Conservation (phyloP, 1,140 invertebrate species). For the roundworm (Caenorhabditis elegans) region DNA sequence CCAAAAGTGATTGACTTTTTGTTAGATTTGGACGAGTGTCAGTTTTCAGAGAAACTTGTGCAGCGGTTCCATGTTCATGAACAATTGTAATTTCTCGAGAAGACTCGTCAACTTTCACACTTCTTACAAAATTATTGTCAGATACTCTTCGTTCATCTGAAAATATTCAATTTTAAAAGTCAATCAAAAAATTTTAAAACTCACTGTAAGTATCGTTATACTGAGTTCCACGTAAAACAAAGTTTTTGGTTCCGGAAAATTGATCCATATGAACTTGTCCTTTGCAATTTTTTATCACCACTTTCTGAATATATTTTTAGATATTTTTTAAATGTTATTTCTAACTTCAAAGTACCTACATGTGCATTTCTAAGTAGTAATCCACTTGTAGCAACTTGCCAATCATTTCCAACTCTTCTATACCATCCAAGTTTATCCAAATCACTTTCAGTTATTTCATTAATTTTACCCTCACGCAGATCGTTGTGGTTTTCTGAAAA, state of each 20-base stretch:
- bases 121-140: neutral
- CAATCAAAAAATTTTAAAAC: neutral
- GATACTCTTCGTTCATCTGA: neutral
- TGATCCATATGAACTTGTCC: neutral
- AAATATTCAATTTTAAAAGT: neutral
- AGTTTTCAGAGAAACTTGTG: constrained; percentile 2
- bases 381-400: constrained; percentile 1
- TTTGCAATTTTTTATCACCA: constrained; percentile 10
- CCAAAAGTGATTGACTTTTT: constrained; percentile 5
- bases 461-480: constrained; percentile 21
- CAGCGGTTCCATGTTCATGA: constrained; percentile 25
- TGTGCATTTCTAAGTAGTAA: constrained; percentile 10
- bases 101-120: neutral
- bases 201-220: neutral
- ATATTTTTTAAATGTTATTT: neutral
- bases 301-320: neutral
- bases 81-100: neutral
- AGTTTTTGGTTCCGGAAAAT: constrained; percentile 1
- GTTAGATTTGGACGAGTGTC: constrained; percentile 11
- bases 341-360: neutral
- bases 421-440: constrained; percentile 20
- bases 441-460: constrained; percentile 17
- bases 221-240: neutral
- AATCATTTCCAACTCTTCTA: constrained; percentile 21
- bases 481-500: constrained; percentile 14